Evolutionary conservation across 2,797 vertebrate species (phyloP).

Genomic region (Squalus acanthias): DNA sequence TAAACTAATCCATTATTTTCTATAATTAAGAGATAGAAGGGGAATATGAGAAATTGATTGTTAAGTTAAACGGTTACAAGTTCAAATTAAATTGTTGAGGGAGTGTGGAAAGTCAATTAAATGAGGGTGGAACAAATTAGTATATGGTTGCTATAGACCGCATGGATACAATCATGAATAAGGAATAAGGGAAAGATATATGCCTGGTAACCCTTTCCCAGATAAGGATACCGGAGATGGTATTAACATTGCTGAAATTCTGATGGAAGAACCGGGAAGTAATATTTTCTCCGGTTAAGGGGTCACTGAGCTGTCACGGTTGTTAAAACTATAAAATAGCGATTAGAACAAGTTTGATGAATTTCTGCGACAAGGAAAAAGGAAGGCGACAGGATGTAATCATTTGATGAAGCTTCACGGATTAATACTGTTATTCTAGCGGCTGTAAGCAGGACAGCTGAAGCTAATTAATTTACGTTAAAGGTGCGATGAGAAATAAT

Average conservation of each 20-base stretch:
- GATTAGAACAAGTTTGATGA: not conserved
- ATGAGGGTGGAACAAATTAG: slow-evolving; percentile 6
- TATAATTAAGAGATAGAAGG: not conserved
- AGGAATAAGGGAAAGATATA: not conserved
- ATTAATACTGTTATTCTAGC: not conserved
- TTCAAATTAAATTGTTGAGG: not conserved
- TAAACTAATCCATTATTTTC: not conserved
- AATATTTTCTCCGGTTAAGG: not conserved
- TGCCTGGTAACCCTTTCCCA: not conserved
- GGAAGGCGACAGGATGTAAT: not conserved
- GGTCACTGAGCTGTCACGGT: not conserved
- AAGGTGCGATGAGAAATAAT: not conserved
- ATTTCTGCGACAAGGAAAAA: not conserved
- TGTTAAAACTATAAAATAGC: not conserved
- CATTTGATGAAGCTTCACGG: not conserved
- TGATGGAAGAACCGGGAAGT: not conserved
- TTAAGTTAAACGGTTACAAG: not conserved
- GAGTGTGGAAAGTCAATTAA: not conserved
- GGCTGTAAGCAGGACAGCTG: not conserved
- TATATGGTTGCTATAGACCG: not conserved
- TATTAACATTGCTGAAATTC: not conserved
- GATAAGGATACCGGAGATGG: not conserved
- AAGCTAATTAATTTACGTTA: not conserved
- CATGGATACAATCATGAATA: not conserved
- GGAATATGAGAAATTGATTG: slow-evolving; percentile 19